A percentile compares a stretch with the other conserved stretches of the same genome.
phyloP scores from a whole-genome alignment of 2,113 vertebrate species.

The Campylomormyrus tamandua region DNA sequence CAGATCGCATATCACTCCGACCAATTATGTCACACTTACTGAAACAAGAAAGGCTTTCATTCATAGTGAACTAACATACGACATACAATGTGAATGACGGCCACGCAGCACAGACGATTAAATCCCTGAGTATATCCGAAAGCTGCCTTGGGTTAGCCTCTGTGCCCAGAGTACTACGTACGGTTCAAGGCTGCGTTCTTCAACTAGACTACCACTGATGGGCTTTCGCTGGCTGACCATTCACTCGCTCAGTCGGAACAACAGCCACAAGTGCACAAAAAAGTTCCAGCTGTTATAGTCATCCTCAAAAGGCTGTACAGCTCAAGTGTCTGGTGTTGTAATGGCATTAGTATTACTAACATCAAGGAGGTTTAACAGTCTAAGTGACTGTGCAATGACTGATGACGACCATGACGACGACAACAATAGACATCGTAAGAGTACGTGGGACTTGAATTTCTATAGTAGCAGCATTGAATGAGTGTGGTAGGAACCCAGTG shows the following conservation, averaged over 20 bases:
- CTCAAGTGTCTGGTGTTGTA: neutral
- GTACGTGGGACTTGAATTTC: neutral
- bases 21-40: neutral
- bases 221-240: neutral
- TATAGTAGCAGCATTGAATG: neutral
- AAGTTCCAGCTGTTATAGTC: neutral
- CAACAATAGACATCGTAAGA: neutral
- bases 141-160: neutral
- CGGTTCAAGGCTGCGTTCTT: neutral
- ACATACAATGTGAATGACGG: neutral
- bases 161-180: neutral
- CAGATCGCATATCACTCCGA: neutral
- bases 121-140: neutral
- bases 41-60: constrained; percentile 4
- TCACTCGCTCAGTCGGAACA: neutral
- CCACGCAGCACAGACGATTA: neutral
- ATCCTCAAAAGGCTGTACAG: neutral
- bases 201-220: neutral
- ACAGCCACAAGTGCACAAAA: neutral
- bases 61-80: neutral
- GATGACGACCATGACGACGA: neutral
- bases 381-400: neutral
- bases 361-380: neutral
- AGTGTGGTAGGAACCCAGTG: neutral
- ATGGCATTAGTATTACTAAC: neutral